phyloP scores from a whole-genome alignment of 1,140 invertebrate genomes.

The Trichonephila inaurata region DNA sequence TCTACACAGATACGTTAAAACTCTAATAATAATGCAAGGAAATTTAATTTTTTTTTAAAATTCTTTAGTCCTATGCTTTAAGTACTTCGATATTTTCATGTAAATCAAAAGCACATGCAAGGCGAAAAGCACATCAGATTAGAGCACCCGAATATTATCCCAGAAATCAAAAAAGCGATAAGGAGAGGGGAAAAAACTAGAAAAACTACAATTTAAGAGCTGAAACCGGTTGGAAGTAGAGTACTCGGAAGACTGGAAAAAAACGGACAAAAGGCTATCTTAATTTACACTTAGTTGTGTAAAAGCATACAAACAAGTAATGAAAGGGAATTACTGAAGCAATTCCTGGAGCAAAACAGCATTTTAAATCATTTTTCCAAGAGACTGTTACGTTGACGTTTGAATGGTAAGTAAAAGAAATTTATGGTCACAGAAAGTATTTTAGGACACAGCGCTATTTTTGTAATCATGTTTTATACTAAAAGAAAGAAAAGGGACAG shows the following conservation, averaged over 20 bases:
- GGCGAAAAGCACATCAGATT: no score
- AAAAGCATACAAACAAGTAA: background rate
- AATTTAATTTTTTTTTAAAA: no score
- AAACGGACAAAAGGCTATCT: background rate
- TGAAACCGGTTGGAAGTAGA: background rate
- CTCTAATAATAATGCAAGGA: no score
- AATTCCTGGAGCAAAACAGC: background rate
- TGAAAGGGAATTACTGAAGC: background rate
- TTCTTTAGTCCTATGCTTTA: no score
- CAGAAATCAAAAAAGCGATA: no score
- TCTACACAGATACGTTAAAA: no score
- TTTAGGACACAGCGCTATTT: constrained; percentile 29
- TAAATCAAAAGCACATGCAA: no score
- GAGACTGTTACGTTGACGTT: background rate
- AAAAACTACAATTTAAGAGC: background rate
- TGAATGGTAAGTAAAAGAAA: background rate
- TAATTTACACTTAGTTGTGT: constrained; percentile 32
- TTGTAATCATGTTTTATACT: constrained; percentile 27
- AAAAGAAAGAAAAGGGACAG: background rate
- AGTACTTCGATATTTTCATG: no score
- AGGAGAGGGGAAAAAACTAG: background rate
- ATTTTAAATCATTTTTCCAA: constrained; percentile 25
- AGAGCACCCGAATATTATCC: no score
- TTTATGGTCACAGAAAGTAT: constrained; percentile 10
- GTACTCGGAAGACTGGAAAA: background rate